Evolutionary conservation across 53 echinoderm and acorn worm genomes (phyloP), one percentile per base, ranked within the genome.

Genomic region (Zoroaster sp.): DNA sequence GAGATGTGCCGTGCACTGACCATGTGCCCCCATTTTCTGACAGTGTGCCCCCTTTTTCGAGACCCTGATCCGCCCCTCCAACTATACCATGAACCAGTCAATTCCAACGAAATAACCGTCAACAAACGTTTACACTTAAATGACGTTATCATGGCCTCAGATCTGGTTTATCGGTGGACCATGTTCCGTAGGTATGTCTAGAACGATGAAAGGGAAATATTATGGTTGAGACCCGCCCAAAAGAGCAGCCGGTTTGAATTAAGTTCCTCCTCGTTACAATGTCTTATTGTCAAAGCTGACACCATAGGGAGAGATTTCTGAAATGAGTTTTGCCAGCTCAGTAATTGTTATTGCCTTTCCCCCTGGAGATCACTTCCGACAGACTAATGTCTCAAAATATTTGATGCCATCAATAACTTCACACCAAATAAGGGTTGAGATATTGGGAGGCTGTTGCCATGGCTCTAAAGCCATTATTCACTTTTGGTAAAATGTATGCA

Each of bases 231-330:
- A n/a, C 67, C 81, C 81, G 40, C 66, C 81, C 67, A 40, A 42
- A 65, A 42, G 28, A 40, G 55, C 68, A 31, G 66, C 81, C 67
- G 81, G 40, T 81, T 81, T 43, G 42, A 81, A 44, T 81, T 81
- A 81, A 3, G 66, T 65, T 40, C 20, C 11, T 13, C 39, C 44
- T 66, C 13, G 39, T 65, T 15, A 14, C 10, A 67, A 66, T 66
- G 65, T 66, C 43, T n/a, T n/a, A n/a, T n/a, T n/a, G n/a, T n/a
- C 66, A 23, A 51, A 23, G 31, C 77, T 40, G 21, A 55, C 55
- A 55, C 30, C 63, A 25, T 59, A 2, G 63, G 21, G 23, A n/a
- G n/a, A 28, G 63, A 28, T 59, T 59, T 59, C 63, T 59, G 63
- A 59, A 59, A 59, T 59, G 28, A 59, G 9, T 59, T 21, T 59